Conservation (phyloP, 2,888 invertebrate genomes). For the Papilio elwesi region DNA sequence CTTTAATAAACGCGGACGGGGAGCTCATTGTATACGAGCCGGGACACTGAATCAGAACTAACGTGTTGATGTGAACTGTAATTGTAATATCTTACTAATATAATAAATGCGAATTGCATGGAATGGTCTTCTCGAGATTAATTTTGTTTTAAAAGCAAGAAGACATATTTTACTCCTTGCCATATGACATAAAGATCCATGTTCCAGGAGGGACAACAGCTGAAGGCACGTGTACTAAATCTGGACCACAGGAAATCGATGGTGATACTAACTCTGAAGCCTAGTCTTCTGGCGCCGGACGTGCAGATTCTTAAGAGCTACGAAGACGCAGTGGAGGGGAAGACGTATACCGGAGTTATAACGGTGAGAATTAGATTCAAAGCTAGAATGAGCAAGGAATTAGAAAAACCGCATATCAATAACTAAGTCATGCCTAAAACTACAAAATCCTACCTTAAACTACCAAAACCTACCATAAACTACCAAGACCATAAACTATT, state of each 20-base stretch:
- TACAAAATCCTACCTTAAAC: not conserved
- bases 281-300: slow-evolving; percentile 84
- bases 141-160: not conserved
- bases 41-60: no score
- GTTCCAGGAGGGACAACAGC: slow-evolving; percentile 77
- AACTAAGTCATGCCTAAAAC: not conserved
- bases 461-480: not conserved
- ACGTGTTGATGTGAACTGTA: no score
- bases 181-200: no score
- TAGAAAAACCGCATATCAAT: not conserved
- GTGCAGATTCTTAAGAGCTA: slow-evolving; percentile 79
- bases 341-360: slow-evolving; percentile 83
- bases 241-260: slow-evolving; percentile 72
- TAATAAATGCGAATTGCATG: no score
- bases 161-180: no score
- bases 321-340: slow-evolving; percentile 77
- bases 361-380: slow-evolving; percentile 59
- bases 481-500: not conserved
- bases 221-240: slow-evolving; percentile 85
- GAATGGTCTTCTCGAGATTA: no score
- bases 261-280: slow-evolving; percentile 86
- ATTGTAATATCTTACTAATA: no score
- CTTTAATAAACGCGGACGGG: no score
- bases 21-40: no score
- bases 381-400: not conserved